Evolutionary conservation across 2,113 vertebrate species (phyloP), one percentile per base, ranked within the genome.

Genomic region (Sapayoa aenigma): DNA sequence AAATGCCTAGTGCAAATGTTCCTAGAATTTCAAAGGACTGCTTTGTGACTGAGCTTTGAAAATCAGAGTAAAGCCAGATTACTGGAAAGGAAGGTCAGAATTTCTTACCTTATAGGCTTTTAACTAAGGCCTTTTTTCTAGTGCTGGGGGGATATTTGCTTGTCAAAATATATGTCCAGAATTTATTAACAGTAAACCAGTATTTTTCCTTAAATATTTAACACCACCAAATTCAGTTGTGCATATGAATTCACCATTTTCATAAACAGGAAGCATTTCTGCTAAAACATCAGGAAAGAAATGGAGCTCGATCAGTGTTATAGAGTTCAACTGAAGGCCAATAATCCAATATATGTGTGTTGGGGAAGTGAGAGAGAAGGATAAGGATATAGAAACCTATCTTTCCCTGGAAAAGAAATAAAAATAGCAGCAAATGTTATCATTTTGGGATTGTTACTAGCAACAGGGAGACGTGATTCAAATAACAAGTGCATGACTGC

Each of bases 321-420:
- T 2, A 58, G 94, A 96, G 96, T 97, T 98, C 97, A 98, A 35
- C 73, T 67, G 37, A 94, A 97, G 97, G 96, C 95, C 69, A 97
- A 52, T 89, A 96, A 91, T 95, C 31, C 77, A 94, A 97, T 94
- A 93, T 53, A 90, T 42, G 69, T 91, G 77, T 75, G 30, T 55
- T 92, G 63, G 25, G 49, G 75, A 79, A 90, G 47, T 47, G 62
- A 83, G 68, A 81, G 42, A 17, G 49, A 44, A 84, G 84, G 39
- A 72, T 75, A 80, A 52, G 71, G 46, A 78, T 49, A 30, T 68
- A 89, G 69, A 94, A 94, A 91, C 65, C 30, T 62, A 39, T 85
- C 49, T 81, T 96, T 95, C 80, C 60, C 55, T 79, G 63, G 90
- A 95, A 97, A 94, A 89, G 63, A 94, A 97, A 97, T 94, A 97